Conservation (phyloP, 2,113 vertebrate species). For the Symphodus melops region DNA sequence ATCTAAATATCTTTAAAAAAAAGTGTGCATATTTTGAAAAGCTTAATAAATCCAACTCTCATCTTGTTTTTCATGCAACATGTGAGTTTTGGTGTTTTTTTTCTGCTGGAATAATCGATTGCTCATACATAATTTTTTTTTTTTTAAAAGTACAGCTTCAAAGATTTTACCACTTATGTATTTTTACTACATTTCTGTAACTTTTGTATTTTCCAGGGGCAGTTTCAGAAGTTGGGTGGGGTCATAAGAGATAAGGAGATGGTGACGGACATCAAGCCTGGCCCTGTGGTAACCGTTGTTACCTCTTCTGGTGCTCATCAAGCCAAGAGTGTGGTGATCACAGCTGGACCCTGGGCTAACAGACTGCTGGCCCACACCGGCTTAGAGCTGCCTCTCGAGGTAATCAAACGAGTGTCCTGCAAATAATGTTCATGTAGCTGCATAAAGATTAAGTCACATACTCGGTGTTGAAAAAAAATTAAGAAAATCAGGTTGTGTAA, state of each 20-base stretch:
- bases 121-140: no score
- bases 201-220: slow-evolving; percentile 75
- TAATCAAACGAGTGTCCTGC: slow-evolving; percentile 45
- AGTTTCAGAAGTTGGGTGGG: slow-evolving; percentile 83
- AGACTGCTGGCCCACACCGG: slow-evolving; percentile 82
- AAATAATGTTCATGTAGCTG: slow-evolving; percentile 2
- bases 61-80: no score
- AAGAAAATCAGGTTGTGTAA: no score
- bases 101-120: no score
- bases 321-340: slow-evolving; percentile 86
- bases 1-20: not conserved
- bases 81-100: no score
- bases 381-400: slow-evolving; percentile 89
- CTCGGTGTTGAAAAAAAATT: no score
- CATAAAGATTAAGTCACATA: no score
- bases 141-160: no score
- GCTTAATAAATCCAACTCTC: not conserved
- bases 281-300: slow-evolving; percentile 80
- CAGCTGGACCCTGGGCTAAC: slow-evolving; percentile 90
- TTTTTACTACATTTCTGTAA: no score
- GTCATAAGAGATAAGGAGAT: slow-evolving; percentile 86
- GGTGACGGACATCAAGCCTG: slow-evolving; percentile 86
- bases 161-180: no score
- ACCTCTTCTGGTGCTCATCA: slow-evolving; percentile 82
- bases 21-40: not conserved